Base-by-base conservation (phyloP, 2,888 invertebrate species). In the Miltochrista miniata region DNA sequence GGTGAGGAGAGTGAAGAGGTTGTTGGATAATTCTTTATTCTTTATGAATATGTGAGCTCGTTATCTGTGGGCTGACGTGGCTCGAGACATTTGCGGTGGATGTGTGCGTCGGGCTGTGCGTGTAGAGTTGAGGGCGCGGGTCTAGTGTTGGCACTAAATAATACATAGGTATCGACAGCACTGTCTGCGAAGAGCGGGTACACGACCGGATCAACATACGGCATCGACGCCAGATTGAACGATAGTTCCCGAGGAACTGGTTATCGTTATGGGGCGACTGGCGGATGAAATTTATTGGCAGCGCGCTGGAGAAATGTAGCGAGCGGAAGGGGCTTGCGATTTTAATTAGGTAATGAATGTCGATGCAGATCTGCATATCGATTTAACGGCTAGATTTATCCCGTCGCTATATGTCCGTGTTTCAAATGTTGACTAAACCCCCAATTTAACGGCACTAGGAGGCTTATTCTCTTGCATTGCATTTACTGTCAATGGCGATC, bases 291-390 rank as follows among this genome's bases (percentile, higher is more conserved):
- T 91, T 91, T 91, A 91, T 91, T 90, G 89, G 89, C 89, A 90
- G 86, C 81, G 87, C 87, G 84, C 78, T 85, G 89, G 90, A 91
- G 91, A 91, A 90, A 90, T 91, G 91, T 90, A 88, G 90, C 91
- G 88, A 87, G 86, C 90, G 91, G 91, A 90, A 90, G 90, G 89
- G 90, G 86, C 82, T 86, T 86, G 90, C 90, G 88, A 90, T 90
- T 91, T 91, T 91, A 91, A 90, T 91, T 91, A 91, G 91, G 91
- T 90, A 90, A 91, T 91, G 90, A 90, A 91, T 87, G 91, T 91
- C 90, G 90, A 90, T 89, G 88, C 86, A 85, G 90, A 91, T 91
- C 90, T 90, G 90, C 90, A 90, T 90, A 90, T 90, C 87, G 88
- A 79, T 85, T 85, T 84, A 87, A 85, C 87, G 79, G 85, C 85